Base-by-base conservation (phyloP, 2,113 vertebrate genomes). In the Monopterus albus region DNA sequence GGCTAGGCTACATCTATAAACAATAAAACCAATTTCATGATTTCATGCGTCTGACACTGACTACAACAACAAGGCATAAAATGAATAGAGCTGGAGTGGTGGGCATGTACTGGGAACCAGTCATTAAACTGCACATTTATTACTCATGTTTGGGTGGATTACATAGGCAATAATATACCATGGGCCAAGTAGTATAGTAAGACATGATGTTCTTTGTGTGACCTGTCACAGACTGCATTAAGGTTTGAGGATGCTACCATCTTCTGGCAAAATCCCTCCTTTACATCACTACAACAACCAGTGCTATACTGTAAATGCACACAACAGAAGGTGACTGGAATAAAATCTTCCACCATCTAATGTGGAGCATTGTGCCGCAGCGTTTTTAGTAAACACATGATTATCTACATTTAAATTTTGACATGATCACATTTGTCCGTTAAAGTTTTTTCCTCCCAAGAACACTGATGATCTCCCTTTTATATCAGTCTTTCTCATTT, bases 221-320 rank as follows among this genome's bases (percentile, higher is more conserved):
- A 39, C 12, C 12, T 14, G 3, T 10, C 18, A 5, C 14, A 31
- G 8, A 15, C 10, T 9, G 1, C 4, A 17, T 1, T 31, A 49
- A 43, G 47, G 49, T 28, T n/a, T 79, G 84, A 72, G 35, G 63
- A 82, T 55, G 59, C 8, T 35, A 78, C 78, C 86, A 73, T 78
- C 88, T 84, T 15, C 14, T 85, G 88, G 80, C 13, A 6, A 39
- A 56, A 40, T 5, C 39, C 6, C 3, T 11, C 17, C 14, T 26
- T 5, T 50, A 13, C 46, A 69, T 3, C 35, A 43, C 11, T 5
- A 17, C 20, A 55, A n/a, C n/a, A n/a, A n/a, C n/a, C n/a, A n/a
- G n/a, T n/a, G 21, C 1, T 20, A 13, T 1, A 4, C 4, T 11
- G 0, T 6, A 10, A 18, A 28, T 11, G 9, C 4, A 43, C 17